Conservation (phyloP, 2,113 vertebrate genomes). For the Myiozetetes cayanensis region DNA sequence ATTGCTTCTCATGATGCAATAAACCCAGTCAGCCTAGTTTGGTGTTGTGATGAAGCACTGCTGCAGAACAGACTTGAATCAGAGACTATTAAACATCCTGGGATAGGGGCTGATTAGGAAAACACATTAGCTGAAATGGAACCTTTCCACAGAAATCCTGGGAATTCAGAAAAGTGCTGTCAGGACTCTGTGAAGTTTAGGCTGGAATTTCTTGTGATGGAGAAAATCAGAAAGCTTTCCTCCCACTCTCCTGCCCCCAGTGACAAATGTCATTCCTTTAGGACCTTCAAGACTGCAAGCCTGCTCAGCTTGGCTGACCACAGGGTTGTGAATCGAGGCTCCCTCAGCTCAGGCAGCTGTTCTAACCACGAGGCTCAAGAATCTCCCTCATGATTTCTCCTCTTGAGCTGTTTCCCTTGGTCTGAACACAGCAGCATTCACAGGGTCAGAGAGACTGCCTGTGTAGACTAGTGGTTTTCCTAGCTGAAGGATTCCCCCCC, state of each 20-base stretch:
- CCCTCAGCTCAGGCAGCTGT: not conserved
- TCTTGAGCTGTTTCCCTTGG: not conserved
- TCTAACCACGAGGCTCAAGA: not conserved
- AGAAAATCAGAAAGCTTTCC: not conserved
- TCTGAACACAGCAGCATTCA: not conserved
- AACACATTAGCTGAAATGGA: not conserved
- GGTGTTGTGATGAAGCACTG: not conserved
- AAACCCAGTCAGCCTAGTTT: not conserved
- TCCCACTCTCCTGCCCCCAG: not conserved
- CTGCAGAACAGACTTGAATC: not conserved
- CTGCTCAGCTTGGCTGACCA: not conserved
- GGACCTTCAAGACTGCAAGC: not conserved
- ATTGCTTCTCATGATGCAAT: not conserved
- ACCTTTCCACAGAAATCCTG: not conserved
- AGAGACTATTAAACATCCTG: not conserved
- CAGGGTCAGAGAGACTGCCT: not conserved
- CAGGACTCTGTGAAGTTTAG: not conserved
- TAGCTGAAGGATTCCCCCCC: not conserved
- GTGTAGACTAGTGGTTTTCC: not conserved
- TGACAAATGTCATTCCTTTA: not conserved
- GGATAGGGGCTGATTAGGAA: not conserved
- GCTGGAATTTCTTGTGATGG: not conserved
- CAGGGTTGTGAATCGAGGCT: not conserved
- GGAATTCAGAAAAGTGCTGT: not conserved
- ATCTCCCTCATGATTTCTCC: not conserved